Conservation (phyloP, 1,140 invertebrate species). For the Drosophila erecta region DNA sequence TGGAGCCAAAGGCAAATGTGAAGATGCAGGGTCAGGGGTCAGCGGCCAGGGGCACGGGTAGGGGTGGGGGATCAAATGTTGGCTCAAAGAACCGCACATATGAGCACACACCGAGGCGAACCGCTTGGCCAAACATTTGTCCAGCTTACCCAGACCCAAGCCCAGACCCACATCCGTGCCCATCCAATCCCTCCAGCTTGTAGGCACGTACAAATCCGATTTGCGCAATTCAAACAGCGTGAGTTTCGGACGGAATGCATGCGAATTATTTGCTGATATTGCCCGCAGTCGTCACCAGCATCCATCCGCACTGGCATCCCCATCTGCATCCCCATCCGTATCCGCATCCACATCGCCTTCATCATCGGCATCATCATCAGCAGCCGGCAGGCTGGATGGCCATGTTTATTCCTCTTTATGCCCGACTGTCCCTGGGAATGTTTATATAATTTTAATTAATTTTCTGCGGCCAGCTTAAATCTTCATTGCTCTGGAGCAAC, state of each 20-base stretch:
- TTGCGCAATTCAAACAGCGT: slow-evolving; percentile 78
- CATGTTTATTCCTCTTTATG: slow-evolving; percentile 12
- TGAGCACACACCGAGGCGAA: slow-evolving; percentile 52
- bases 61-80: slow-evolving; percentile 52
- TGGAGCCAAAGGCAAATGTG: slow-evolving; percentile 78
- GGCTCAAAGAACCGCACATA: slow-evolving; percentile 58
- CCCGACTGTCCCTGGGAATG: slow-evolving; percentile 15
- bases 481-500: slow-evolving; percentile 20
- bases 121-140: slow-evolving; percentile 77
- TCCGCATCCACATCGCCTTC: slow-evolving; percentile 18
- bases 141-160: slow-evolving; percentile 25
- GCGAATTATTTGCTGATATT: slow-evolving; percentile 67
- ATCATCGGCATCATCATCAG: slow-evolving; percentile 6
- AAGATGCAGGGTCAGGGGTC: slow-evolving; percentile 49
- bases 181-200: slow-evolving; percentile 5
- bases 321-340: neutral
- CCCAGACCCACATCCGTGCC: neutral
- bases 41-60: neutral
- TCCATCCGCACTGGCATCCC: neutral
- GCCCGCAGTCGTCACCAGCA: slow-evolving; percentile 36
- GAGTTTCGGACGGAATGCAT: slow-evolving; percentile 59
- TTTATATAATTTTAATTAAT: slow-evolving; percentile 79
- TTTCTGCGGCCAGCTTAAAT: slow-evolving; percentile 71
- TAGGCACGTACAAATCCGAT: slow-evolving; percentile 78
- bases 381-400: neutral